phyloP scores from a whole-genome alignment of 1,140 invertebrate genomes.

The Scylla paramamosain region DNA sequence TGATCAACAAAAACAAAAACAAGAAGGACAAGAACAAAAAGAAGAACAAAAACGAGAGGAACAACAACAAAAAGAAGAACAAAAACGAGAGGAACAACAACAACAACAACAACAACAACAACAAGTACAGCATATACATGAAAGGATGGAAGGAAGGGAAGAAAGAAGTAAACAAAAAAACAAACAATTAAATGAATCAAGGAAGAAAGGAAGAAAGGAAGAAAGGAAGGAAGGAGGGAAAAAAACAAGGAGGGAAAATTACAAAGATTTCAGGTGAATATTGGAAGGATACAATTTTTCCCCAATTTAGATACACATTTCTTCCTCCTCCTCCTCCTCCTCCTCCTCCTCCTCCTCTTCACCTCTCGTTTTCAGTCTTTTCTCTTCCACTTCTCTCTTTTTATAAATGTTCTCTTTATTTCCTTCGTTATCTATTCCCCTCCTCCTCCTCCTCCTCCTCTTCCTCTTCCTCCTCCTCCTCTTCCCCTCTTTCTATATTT shows the following conservation, averaged over 20 bases:
- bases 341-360: not conserved
- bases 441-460: not conserved
- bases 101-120: not conserved
- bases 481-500: no score
- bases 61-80: not conserved
- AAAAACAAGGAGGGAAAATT: not conserved
- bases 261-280: not conserved
- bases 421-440: not conserved
- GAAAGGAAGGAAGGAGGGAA: no score
- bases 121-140: not conserved
- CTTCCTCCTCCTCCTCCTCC: not conserved
- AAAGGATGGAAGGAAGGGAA: not conserved
- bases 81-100: not conserved
- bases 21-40: not conserved
- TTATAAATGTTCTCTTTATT: not conserved
- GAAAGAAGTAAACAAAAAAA: not conserved
- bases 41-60: no score
- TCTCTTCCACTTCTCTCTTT: not conserved
- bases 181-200: not conserved
- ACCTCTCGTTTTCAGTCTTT: not conserved
- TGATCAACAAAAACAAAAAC: not conserved
- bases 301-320: not conserved
- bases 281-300: not conserved
- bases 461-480: no score
- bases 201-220: not conserved